Conservation (phyloP, 2,113 vertebrate species). For the Petroica traversi region DNA sequence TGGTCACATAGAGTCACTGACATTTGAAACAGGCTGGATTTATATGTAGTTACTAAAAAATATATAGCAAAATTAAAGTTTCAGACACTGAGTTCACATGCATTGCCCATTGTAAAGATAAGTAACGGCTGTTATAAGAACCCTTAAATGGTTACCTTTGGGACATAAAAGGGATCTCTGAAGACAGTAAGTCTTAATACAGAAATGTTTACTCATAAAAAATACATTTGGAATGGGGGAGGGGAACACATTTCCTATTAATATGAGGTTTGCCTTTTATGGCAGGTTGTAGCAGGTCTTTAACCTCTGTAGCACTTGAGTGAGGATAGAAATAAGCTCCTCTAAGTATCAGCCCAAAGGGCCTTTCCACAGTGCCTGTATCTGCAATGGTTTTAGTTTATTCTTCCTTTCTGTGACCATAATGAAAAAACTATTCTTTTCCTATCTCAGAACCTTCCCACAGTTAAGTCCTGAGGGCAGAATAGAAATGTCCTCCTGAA, state of each 20-base stretch:
- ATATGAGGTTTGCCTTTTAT: slow-evolving; percentile 61
- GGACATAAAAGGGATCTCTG: slow-evolving; percentile 73
- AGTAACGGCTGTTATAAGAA: slow-evolving; percentile 73
- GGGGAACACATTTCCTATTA: slow-evolving; percentile 60
- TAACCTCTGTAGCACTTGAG: slow-evolving; percentile 56
- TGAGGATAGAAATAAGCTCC: background rate
- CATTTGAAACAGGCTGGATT: slow-evolving; percentile 60
- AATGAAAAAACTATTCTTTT: background rate
- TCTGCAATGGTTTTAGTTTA: background rate
- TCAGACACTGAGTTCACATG: slow-evolving; percentile 40
- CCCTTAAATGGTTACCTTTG: slow-evolving; percentile 78
- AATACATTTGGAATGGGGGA: slow-evolving; percentile 38
- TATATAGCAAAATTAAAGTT: slow-evolving; percentile 67
- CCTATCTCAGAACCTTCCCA: background rate
- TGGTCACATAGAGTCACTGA: slow-evolving; percentile 27
- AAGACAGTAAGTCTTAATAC: slow-evolving; percentile 75
- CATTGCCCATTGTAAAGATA: slow-evolving; percentile 72
- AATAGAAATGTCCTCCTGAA: background rate
- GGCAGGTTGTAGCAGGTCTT: slow-evolving; percentile 28
- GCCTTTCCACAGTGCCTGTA: background rate
- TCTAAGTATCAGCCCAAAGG: slow-evolving; percentile 37
- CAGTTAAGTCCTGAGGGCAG: background rate
- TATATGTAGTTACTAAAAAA: slow-evolving; percentile 73
- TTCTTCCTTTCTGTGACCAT: background rate
- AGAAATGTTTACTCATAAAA: slow-evolving; percentile 79